A percentile compares a stretch with the other conserved stretches of the same genome.
Evolutionary conservation across 2,113 vertebrate species (phyloP).

Genomic region (Artemisiospiza belli): DNA sequence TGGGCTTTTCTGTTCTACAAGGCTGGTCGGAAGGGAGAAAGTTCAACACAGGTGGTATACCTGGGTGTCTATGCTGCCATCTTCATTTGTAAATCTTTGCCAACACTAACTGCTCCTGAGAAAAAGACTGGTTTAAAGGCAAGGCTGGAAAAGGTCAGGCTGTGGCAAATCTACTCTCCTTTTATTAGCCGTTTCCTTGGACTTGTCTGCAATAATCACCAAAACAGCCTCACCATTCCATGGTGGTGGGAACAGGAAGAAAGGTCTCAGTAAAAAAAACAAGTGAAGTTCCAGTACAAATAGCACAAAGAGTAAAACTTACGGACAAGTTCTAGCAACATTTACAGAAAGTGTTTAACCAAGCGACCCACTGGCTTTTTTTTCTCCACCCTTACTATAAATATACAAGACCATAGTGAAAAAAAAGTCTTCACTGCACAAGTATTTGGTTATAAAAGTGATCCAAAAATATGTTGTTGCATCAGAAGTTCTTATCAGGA

Average conservation of each 20-base stretch:
- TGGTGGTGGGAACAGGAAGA: rapidly evolving
- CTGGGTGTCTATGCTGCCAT: not conserved
- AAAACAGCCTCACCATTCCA: not conserved
- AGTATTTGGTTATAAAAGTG: not conserved
- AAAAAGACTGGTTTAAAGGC: not conserved
- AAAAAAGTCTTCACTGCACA: not conserved
- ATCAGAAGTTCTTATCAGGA: not conserved
- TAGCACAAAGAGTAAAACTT: not conserved
- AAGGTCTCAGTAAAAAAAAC: not conserved
- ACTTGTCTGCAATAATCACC: not conserved
- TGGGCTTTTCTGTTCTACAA: not conserved
- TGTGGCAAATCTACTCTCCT: not conserved
- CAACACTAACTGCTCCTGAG: not conserved
- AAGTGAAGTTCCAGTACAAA: not conserved
- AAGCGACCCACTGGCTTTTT: not conserved
- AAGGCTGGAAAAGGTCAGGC: not conserved
- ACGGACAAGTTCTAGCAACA: not conserved
- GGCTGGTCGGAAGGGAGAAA: not conserved
- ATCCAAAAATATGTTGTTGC: not conserved
- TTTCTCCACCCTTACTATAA: not conserved
- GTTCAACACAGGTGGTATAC: not conserved
- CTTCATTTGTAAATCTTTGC: not conserved
- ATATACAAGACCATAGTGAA: not conserved
- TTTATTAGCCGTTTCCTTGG: not conserved
- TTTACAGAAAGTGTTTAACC: not conserved